Evolutionary conservation across 92 coral and sea anemone genomes (phyloP).

Genomic region (Paramuricea clavata): DNA sequence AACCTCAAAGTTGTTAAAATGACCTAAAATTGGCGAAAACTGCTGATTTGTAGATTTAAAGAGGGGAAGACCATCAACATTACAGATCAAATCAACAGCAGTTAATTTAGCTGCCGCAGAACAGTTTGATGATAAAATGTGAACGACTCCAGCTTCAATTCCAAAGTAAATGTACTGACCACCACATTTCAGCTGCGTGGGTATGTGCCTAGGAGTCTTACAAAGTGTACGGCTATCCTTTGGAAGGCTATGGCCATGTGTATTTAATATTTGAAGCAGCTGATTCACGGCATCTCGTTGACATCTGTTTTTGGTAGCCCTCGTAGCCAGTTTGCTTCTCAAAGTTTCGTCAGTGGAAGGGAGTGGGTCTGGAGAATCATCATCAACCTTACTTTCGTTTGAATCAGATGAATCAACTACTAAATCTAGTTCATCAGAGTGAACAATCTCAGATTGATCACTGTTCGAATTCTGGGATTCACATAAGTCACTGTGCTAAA

Average conservation of each 20-base stretch:
- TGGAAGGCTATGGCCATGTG: background rate
- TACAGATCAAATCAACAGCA: background rate
- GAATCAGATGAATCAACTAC: too few species aligned
- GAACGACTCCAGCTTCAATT: background rate
- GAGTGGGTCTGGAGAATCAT: background rate
- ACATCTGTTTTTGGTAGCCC: background rate
- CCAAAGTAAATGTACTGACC: too few species aligned
- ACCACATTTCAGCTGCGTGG: too few species aligned
- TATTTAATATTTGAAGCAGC: background rate
- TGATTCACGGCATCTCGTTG: background rate
- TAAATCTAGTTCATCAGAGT: too few species aligned
- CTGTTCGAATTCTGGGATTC: too few species aligned
- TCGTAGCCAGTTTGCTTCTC: background rate
- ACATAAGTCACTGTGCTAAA: too few species aligned
- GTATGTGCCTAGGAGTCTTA: background rate
- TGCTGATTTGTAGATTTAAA: background rate
- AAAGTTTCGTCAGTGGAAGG: background rate
- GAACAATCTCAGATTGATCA: too few species aligned
- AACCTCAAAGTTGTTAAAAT: background rate
- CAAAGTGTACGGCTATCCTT: slow-evolving; percentile 18
- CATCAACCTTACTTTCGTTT: too few species aligned
- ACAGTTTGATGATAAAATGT: background rate
- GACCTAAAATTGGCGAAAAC: slow-evolving; percentile 25
- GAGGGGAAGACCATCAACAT: slow-evolving; percentile 17
- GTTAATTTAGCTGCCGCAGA: background rate